These are phyloP conservation scores for Noctua janthe DNA, from an alignment of 2,888 invertebrate species.

Conservation along the genomic window DNA sequence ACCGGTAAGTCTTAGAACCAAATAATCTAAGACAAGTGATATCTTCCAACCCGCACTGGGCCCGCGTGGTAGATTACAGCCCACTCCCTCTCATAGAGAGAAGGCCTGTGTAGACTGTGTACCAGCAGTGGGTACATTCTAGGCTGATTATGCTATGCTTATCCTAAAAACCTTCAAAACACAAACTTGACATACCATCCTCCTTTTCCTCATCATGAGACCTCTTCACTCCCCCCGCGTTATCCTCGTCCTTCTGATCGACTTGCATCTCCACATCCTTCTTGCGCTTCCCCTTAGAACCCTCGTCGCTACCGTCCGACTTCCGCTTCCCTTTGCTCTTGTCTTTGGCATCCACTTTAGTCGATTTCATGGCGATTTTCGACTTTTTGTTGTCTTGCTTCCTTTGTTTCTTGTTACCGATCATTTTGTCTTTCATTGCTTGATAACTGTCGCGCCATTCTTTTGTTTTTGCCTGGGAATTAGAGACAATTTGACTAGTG, in stretches of 20 bases:
- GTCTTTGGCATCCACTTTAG: slow-evolving; percentile 74
- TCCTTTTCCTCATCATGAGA: slow-evolving; percentile 73
- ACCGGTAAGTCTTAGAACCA: neutral
- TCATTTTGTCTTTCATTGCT: slow-evolving; percentile 86
- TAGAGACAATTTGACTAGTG: neutral
- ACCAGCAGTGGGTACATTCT: neutral
- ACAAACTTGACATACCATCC: slow-evolving; percentile 63
- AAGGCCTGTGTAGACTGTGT: neutral
- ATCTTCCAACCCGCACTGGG: neutral
- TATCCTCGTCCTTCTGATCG: slow-evolving; percentile 64
- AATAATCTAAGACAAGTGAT: neutral
- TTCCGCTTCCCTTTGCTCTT: slow-evolving; percentile 83
- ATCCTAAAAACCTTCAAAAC: neutral
- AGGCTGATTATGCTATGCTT: neutral
- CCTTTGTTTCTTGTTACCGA: slow-evolving; percentile 80
- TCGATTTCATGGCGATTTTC: slow-evolving; percentile 79
- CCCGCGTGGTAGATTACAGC: neutral
- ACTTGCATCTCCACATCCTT: slow-evolving; percentile 68
- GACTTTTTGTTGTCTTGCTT: slow-evolving; percentile 79
- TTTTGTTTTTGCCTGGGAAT: slow-evolving; percentile 79
- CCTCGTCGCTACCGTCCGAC: slow-evolving; percentile 77
- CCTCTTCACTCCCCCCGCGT: slow-evolving; percentile 78
- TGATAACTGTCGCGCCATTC: slow-evolving; percentile 86
- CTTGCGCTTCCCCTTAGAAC: slow-evolving; percentile 71
- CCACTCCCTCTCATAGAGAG: too few relatives aligned